Conservation (phyloP, 2,113 vertebrate species). For the Eolophus roseicapilla region DNA sequence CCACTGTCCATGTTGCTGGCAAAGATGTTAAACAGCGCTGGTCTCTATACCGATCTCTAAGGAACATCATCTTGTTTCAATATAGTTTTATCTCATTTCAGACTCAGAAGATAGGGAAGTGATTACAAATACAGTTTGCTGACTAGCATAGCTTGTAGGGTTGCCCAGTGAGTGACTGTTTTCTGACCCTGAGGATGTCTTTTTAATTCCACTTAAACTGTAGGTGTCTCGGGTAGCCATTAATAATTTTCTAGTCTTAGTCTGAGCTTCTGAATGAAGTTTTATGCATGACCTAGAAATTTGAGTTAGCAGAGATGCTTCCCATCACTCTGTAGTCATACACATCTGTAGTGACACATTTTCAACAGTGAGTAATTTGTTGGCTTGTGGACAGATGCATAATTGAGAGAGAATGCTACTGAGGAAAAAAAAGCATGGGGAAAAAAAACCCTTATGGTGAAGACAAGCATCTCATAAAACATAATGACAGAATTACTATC, state of each 20-base stretch:
- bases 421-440: neutral
- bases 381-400: conserved; percentile 30
- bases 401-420: conserved; percentile 36
- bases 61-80: neutral
- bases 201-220: neutral
- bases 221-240: neutral
- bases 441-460: neutral
- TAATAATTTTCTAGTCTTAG: neutral
- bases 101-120: neutral
- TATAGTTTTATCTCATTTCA: neutral
- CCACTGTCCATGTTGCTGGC: neutral
- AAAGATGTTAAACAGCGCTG: neutral
- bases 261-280: neutral
- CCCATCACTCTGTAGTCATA: conserved; percentile 16
- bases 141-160: neutral
- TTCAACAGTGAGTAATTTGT: conserved; percentile 28
- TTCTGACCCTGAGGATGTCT: neutral
- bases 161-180: neutral
- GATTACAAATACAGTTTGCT: neutral
- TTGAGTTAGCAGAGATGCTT: neutral
- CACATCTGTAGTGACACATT: conserved; percentile 27
- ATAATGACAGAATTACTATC: neutral
- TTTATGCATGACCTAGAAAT: conserved; percentile 6
- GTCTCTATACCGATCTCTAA: neutral
- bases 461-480: conserved; percentile 21